Percentiles rank a stretch among this genome's conserved stretches.
These are phyloP conservation scores for Caenorhabditis becei DNA, from an alignment of 2,888 invertebrate species.

Conservation along the genomic window DNA sequence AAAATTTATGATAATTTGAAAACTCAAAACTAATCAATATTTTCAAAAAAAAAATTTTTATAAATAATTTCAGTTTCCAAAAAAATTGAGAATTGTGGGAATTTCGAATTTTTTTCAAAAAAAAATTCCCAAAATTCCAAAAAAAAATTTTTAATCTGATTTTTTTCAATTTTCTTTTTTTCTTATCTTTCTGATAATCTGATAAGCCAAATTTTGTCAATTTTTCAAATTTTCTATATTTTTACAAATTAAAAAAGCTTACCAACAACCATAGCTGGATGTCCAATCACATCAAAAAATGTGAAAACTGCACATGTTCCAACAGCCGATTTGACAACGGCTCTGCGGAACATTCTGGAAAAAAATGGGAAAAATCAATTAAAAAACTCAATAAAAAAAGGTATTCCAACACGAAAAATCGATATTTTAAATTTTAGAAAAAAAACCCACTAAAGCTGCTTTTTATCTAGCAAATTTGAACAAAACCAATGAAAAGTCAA, in stretches of 20 bases:
- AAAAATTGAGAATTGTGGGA: too few species aligned
- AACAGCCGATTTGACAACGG: slow-evolving; percentile 37
- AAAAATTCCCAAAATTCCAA: too few species aligned
- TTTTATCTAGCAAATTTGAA: too few species aligned
- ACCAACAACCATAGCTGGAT: slow-evolving; percentile 69
- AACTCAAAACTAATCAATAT: neutral
- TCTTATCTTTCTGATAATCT: too few species aligned
- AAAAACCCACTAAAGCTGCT: too few species aligned
- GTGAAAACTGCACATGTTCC: slow-evolving; percentile 66
- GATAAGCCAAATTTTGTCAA: too few species aligned
- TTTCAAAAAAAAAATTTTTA: slow-evolving; percentile 1
- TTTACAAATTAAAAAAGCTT: neutral
- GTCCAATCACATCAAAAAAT: slow-evolving; percentile 65
- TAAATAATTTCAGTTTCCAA: neutral
- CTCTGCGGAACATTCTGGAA: slow-evolving; percentile 30
- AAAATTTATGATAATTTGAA: neutral
- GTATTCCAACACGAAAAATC: neutral
- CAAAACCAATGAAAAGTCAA: too few species aligned
- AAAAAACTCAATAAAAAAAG: slow-evolving; percentile 11
- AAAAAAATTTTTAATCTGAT: too few species aligned
- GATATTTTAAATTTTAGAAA: too few species aligned
- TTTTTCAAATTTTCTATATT: too few species aligned
- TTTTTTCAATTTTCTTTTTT: too few species aligned
- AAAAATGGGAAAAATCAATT: slow-evolving; percentile 1
- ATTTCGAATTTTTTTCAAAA: too few species aligned